Base-by-base conservation (phyloP, 1,140 invertebrate species). In the Orchesella cincta region DNA sequence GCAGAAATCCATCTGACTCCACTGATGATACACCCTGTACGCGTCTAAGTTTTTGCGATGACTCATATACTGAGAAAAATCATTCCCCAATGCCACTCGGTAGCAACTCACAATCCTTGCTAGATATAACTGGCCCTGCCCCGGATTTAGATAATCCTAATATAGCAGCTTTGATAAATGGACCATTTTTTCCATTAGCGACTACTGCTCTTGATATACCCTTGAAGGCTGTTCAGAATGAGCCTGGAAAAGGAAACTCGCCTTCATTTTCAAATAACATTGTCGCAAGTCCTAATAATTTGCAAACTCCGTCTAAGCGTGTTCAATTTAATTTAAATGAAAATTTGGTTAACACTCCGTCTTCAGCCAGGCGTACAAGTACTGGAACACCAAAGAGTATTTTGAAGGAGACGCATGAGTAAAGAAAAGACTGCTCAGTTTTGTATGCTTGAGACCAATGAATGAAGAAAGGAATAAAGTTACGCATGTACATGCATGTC, bases 361-460 rank as follows among this genome's bases (percentile, higher is more conserved):
- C 3, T 23, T 57, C 52, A n/a, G 52, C 52, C 14, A 12, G 23
- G 52, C 14, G 52, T 8, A 23, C 52, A n/a, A 26, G 52, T 23
- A n/a, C 78, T 20, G 67, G 51, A n/a, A 79, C 78, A 28, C 78
- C 78, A 29, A 79, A 74, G 64, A 79, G 78, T 29, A 79, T 79
- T 52, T 74, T 79, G 26, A 79, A 79, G 23, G 67, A 70, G 26
- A n/a, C 54, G 35, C 52, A 74, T n/a, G 51, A 51, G n/a, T n/a
- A n/a, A n/a, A n/a, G n/a, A n/a, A n/a, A n/a, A n/a, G n/a, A n/a
- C n/a, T n/a, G n/a, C n/a, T n/a, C n/a, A n/a, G n/a, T n/a, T n/a
- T n/a, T n/a, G n/a, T n/a, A n/a, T n/a, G n/a, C n/a, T n/a, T n/a
- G n/a, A n/a, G n/a, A n/a, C n/a, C n/a, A n/a, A n/a, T n/a, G n/a